Percentiles rank a stretch among this genome's conserved stretches.
These are phyloP conservation scores for Emys orbicularis DNA, from an alignment of 2,797 vertebrate genomes.

Conservation along the genomic window DNA sequence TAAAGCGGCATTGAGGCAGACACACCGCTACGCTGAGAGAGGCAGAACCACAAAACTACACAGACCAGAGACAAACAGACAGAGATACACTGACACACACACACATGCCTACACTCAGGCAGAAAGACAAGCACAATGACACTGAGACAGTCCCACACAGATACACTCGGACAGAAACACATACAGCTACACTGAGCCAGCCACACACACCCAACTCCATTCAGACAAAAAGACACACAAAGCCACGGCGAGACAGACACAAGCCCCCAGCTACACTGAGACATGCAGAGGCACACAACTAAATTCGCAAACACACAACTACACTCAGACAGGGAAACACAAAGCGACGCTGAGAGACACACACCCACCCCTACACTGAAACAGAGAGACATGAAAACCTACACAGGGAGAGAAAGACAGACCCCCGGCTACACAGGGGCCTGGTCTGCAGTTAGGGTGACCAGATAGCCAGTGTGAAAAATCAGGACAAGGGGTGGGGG, in stretches of 20 bases:
- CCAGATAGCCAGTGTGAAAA: no score
- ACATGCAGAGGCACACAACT: not conserved
- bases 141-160: not conserved
- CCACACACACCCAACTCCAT: no score
- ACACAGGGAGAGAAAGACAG: not conserved
- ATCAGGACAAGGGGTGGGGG: no score
- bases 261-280: not conserved
- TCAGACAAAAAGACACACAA: not conserved
- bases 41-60: not conserved
- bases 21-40: no score
- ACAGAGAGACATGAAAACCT: no score
- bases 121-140: no score
- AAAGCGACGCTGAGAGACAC: not conserved
- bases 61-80: not conserved
- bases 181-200: no score
- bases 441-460: not conserved
- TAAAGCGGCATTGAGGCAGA: not conserved
- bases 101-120: no score
- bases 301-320: not conserved
- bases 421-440: fast-evolving
- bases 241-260: not conserved
- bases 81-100: not conserved
- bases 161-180: no score
- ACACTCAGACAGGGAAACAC: not conserved
- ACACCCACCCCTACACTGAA: no score